These are phyloP conservation scores for Brachionus angularis DNA, from an alignment of 1,140 invertebrate genomes.

Conservation along the genomic window DNA sequence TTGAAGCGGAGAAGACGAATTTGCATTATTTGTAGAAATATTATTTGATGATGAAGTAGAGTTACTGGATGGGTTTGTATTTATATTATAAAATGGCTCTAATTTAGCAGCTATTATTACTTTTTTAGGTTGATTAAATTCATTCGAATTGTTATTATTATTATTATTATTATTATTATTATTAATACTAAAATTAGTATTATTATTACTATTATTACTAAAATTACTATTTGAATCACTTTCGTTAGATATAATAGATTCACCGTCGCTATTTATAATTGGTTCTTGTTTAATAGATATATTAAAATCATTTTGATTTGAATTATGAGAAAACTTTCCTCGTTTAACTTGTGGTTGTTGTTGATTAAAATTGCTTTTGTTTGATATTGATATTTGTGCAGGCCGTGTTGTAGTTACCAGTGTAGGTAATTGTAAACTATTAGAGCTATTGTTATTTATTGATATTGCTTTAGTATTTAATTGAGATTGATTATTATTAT, in stretches of 20 bases:
- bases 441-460: background rate
- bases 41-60: too few species aligned
- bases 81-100: constrained; percentile 8
- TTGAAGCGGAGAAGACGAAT: too few species aligned
- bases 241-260: constrained; percentile 34
- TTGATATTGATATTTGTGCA: background rate
- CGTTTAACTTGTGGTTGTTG: constrained; percentile 25
- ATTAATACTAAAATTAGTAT: constrained; percentile 1
- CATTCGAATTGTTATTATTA: background rate
- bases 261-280: constrained; percentile 37
- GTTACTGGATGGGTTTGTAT: constrained; percentile 9
- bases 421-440: background rate
- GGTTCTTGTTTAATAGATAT: constrained; percentile 8
- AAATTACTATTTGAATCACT: constrained; percentile 19
- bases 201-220: background rate
- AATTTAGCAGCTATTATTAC: constrained; percentile 29
- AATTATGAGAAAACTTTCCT: constrained; percentile 8
- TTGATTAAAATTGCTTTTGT: constrained; percentile 12
- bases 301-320: background rate
- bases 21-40: too few species aligned
- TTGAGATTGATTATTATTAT: constrained; percentile 22
- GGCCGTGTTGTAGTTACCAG: background rate
- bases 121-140: constrained; percentile 31
- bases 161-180: background rate
- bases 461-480: too few species aligned